These are phyloP conservation scores for Linnaemya vulpina DNA, from an alignment of 2,888 invertebrate genomes.

Conservation along the genomic window DNA sequence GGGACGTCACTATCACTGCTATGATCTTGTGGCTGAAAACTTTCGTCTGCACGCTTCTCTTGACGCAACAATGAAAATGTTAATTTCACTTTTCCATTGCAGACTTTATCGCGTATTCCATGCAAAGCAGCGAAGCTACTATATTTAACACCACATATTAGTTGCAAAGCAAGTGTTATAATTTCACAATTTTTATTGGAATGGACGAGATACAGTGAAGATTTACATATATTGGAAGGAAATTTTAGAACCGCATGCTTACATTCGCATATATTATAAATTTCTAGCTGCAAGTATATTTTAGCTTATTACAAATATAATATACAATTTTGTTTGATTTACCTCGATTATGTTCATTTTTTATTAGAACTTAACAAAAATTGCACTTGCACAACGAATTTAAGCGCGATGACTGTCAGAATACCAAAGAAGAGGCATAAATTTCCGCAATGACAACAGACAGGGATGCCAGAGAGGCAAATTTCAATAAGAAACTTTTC, in stretches of 20 bases:
- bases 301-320: neutral
- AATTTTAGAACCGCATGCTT: constrained; percentile 48
- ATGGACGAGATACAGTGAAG: constrained; percentile 40
- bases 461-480: neutral
- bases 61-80: constrained; percentile 23
- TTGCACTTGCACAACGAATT: neutral
- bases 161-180: constrained; percentile 50
- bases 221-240: neutral
- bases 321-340: neutral
- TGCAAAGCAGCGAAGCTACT: neutral
- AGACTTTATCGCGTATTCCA: constrained; percentile 42
- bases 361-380: neutral
- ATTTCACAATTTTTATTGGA: constrained; percentile 40
- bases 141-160: constrained; percentile 62
- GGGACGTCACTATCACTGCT: constrained; percentile 65
- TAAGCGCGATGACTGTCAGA: neutral
- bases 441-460: constrained; percentile 31
- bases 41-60: neutral
- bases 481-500: neutral
- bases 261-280: constrained; percentile 46
- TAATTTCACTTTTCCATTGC: constrained; percentile 32
- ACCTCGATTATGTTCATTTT: constrained; percentile 52
- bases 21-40: neutral
- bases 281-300: constrained; percentile 44
- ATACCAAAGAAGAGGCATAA: neutral